Conservation (phyloP, 2,113 vertebrate genomes). For the Crotalus horridus region DNA sequence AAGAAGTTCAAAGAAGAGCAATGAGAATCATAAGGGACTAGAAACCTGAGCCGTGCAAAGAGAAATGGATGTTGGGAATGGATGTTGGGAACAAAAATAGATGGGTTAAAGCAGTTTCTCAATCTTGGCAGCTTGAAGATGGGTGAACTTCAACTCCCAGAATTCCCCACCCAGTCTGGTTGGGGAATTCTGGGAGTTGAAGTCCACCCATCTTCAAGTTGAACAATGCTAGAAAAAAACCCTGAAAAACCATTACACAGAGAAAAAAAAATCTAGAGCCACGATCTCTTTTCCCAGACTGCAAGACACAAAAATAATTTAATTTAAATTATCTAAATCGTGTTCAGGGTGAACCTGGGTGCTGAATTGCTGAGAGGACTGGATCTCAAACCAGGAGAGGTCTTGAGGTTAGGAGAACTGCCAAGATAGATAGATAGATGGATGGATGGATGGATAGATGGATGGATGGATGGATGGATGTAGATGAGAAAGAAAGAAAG, state of each 20-base stretch:
- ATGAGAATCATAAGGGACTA: not conserved
- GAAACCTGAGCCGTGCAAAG: not conserved
- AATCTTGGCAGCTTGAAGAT: not conserved
- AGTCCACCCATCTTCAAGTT: not conserved
- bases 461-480: too few species aligned
- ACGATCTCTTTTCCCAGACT: too few species aligned
- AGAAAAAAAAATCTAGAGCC: accelerated
- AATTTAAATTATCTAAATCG: not conserved
- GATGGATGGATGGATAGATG: too few species aligned
- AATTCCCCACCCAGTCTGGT: not conserved
- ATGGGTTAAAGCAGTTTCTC: not conserved
- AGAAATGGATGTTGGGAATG: not conserved
- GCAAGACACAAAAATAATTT: too few species aligned
- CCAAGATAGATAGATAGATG: too few species aligned
- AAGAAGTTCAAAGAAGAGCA: not conserved
- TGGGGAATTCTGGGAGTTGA: not conserved
- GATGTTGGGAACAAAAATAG: not conserved
- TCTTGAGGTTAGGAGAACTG: not conserved
- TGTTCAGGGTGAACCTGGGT: not conserved
- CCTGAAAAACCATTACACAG: too few species aligned
- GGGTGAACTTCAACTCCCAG: not conserved
- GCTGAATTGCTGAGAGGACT: not conserved
- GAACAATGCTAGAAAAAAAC: not conserved
- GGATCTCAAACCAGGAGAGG: not conserved
- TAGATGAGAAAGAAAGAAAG: too few species aligned